phyloP scores from a whole-genome alignment of 2,888 invertebrate species.

The Oligia latruncula region DNA sequence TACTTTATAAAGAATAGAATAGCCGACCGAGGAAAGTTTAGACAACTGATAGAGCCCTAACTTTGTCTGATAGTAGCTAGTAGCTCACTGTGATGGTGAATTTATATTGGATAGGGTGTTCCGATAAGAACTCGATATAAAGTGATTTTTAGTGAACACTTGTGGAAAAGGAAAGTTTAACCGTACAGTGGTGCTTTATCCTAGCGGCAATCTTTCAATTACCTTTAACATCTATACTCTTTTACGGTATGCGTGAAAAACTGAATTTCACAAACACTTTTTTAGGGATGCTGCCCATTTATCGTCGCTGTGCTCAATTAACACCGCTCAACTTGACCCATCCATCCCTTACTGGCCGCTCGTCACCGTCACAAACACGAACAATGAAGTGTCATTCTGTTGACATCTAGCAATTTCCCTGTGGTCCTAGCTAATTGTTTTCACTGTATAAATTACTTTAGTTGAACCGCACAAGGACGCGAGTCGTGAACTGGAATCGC shows the following conservation, averaged over 20 bases:
- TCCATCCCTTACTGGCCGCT: constrained; percentile 17
- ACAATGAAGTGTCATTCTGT: constrained; percentile 26
- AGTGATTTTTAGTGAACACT: constrained; percentile 59
- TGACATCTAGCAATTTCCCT: constrained; percentile 39
- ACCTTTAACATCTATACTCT: constrained; percentile 17
- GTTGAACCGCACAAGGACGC: constrained; percentile 30
- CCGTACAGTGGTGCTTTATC: constrained; percentile 38
- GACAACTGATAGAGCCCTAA: constrained; percentile 71
- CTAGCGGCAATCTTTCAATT: constrained; percentile 57
- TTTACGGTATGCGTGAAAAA: constrained; percentile 25
- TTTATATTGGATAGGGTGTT: constrained; percentile 59
- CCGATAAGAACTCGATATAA: constrained; percentile 65
- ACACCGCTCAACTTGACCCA: constrained; percentile 2
- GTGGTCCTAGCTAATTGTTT: constrained; percentile 42
- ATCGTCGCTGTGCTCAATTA: constrained; percentile 8
- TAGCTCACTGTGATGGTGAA: constrained; percentile 61
- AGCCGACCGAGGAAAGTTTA: constrained; percentile 65
- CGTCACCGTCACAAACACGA: not conserved
- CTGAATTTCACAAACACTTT: constrained; percentile 24
- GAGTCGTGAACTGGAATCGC: constrained; percentile 24
- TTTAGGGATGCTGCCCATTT: constrained; percentile 5
- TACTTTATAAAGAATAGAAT: constrained; percentile 60
- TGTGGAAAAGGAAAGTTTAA: constrained; percentile 37
- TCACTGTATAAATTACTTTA: constrained; percentile 27
- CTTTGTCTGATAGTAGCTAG: constrained; percentile 65